These are phyloP conservation scores for Macropodus opercularis DNA, from an alignment of 2,797 vertebrate species.

Conservation along the genomic window DNA sequence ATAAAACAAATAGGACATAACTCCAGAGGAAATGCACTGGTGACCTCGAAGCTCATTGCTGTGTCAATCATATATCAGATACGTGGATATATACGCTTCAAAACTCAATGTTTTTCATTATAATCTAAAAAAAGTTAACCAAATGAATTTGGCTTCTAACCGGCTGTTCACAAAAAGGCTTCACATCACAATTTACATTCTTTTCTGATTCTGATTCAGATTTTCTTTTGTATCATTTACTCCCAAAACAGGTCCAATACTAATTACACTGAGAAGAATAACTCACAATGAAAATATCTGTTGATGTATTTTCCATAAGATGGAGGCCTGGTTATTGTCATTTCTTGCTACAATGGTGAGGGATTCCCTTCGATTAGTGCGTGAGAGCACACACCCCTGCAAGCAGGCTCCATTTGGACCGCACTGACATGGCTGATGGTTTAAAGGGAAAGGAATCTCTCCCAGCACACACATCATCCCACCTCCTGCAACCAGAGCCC, in stretches of 20 bases:
- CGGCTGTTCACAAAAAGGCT: too few relatives aligned
- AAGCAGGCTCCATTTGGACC: slow-evolving; percentile 60
- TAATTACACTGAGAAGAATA: neutral
- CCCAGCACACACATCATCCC: slow-evolving; percentile 50
- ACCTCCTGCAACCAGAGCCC: slow-evolving; percentile 68
- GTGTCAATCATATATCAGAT: too few relatives aligned
- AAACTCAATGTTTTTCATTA: too few relatives aligned
- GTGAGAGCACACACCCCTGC: slow-evolving; percentile 66
- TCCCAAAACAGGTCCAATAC: too few relatives aligned
- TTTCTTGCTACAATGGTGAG: slow-evolving; percentile 49
- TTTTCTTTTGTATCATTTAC: too few relatives aligned
- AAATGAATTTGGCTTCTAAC: too few relatives aligned
- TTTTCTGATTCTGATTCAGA: too few relatives aligned
- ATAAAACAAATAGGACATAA: slow-evolving; percentile 21
- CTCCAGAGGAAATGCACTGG: slow-evolving; percentile 2
- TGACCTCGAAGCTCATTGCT: too few relatives aligned
- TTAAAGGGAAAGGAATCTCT: slow-evolving; percentile 73
- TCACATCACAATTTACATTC: too few relatives aligned
- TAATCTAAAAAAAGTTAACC: too few relatives aligned
- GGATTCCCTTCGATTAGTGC: slow-evolving; percentile 70
- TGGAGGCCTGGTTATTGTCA: slow-evolving; percentile 9
- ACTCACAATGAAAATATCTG: too few relatives aligned
- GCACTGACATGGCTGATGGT: slow-evolving; percentile 75
- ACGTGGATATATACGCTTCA: too few relatives aligned
- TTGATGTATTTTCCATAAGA: slow-evolving; percentile 8